phyloP scores from a whole-genome alignment of 2,113 vertebrate genomes.

The Pungitius pungitius region DNA sequence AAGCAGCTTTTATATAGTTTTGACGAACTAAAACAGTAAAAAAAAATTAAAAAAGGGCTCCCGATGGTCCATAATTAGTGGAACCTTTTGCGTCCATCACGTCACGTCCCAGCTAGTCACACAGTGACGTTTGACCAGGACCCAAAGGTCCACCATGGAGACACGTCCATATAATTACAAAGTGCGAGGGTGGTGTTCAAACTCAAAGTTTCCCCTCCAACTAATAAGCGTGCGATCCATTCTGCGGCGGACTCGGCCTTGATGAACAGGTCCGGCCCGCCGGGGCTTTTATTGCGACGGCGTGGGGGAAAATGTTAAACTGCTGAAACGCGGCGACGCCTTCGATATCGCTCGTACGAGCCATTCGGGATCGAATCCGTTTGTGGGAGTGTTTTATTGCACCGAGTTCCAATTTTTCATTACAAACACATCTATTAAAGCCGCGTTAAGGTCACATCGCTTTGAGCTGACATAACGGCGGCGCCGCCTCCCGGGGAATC shows the following conservation, averaged over 20 bases:
- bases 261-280: too few relatives aligned
- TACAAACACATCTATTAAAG: not conserved
- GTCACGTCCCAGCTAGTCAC: not conserved
- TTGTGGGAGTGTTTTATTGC: not conserved
- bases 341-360: not conserved
- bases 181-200: not conserved
- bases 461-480: not conserved
- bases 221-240: not conserved
- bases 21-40: not conserved
- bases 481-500: not conserved
- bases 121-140: not conserved
- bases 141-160: not conserved
- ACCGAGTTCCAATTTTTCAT: constrained; percentile 1
- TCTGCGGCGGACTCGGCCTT: too few relatives aligned
- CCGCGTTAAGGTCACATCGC: not conserved
- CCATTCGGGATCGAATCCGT: not conserved
- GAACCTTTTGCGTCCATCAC: too few relatives aligned
- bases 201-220: not conserved
- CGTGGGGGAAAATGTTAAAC: not conserved
- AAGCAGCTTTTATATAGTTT: not conserved
- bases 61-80: too few relatives aligned
- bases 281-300: too few relatives aligned
- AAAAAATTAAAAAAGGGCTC: not conserved
- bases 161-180: not conserved
- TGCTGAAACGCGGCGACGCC: not conserved